Evolutionary conservation across 2,888 invertebrate species (phyloP).

Genomic region (Patella depressa): DNA sequence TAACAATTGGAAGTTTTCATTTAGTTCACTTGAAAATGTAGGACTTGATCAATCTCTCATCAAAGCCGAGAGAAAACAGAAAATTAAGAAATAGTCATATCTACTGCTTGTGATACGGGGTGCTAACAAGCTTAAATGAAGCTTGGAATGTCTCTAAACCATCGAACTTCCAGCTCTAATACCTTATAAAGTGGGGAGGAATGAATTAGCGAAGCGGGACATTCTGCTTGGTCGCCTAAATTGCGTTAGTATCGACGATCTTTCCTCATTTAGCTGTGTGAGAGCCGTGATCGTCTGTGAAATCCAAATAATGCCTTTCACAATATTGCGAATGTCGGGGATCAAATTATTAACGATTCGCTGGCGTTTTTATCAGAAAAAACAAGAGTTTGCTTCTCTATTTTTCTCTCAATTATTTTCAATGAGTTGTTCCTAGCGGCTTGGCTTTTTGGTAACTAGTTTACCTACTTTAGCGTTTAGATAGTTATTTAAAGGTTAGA

Average conservation of each 20-base stretch:
- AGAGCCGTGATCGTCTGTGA: conserved; percentile 5
- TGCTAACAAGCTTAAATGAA: conserved; percentile 1
- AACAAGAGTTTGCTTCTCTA: no score
- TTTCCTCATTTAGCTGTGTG: conserved; percentile 1
- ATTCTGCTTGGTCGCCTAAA: conserved; percentile 1
- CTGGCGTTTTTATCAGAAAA: background rate
- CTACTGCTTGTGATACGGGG: background rate
- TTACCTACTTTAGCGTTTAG: no score
- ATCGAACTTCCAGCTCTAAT: background rate
- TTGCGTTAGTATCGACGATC: conserved; percentile 9
- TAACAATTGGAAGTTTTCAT: background rate
- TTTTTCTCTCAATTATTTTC: no score
- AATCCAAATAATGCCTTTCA: conserved; percentile 10
- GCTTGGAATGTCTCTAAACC: background rate
- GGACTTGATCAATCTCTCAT: conserved; percentile 5
- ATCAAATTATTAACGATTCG: conserved; percentile 10
- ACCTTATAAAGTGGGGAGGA: background rate
- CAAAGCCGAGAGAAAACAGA: background rate
- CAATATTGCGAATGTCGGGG: conserved; percentile 10
- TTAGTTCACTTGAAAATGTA: background rate
- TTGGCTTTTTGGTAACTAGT: no score
- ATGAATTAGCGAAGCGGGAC: conserved; percentile 4
- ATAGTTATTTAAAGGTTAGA: no score
- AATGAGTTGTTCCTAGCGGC: no score
- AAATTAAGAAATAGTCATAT: conserved; percentile 7